Evolutionary conservation across 2,888 invertebrate species (phyloP).

Genomic region (Nymphalis polychloros): DNA sequence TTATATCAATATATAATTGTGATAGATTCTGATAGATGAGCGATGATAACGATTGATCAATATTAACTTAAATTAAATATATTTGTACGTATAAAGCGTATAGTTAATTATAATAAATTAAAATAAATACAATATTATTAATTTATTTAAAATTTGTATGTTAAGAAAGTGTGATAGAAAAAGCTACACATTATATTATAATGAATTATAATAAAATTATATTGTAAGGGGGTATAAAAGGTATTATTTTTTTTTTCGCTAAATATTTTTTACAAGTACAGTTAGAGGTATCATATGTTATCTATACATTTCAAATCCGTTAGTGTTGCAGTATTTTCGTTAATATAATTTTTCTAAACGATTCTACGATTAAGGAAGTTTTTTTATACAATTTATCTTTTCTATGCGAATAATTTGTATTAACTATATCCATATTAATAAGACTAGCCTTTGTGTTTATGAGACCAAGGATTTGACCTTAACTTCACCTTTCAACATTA

Average conservation of each 20-base stretch:
- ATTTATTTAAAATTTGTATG: too few species aligned
- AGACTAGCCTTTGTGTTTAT: slow-evolving; percentile 4
- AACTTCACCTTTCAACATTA: neutral
- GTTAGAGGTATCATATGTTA: slow-evolving; percentile 28
- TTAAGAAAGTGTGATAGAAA: slow-evolving; percentile 24
- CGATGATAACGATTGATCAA: slow-evolving; percentile 16
- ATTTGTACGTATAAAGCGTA: slow-evolving; percentile 70
- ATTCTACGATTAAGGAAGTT: slow-evolving; percentile 47
- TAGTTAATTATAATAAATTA: slow-evolving; percentile 42
- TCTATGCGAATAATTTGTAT: slow-evolving; percentile 38
- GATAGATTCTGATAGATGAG: slow-evolving; percentile 7
- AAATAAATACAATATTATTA: slow-evolving; percentile 31
- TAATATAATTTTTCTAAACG: slow-evolving; percentile 28
- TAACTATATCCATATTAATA: slow-evolving; percentile 7
- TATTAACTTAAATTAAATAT: slow-evolving; percentile 28
- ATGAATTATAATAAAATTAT: slow-evolving; percentile 19
- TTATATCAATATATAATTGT: neutral
- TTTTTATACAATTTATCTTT: slow-evolving; percentile 54
- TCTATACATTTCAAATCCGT: slow-evolving; percentile 69
- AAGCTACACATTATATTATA: slow-evolving; percentile 17
- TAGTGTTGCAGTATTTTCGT: slow-evolving; percentile 74
- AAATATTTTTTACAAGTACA: slow-evolving; percentile 25
- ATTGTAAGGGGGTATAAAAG: slow-evolving; percentile 13
- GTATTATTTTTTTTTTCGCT: slow-evolving; percentile 4
- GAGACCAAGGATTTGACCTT: neutral